These are phyloP conservation scores for Sphyrna mokarran DNA, from an alignment of 2,113 vertebrate genomes.

Conservation along the genomic window DNA sequence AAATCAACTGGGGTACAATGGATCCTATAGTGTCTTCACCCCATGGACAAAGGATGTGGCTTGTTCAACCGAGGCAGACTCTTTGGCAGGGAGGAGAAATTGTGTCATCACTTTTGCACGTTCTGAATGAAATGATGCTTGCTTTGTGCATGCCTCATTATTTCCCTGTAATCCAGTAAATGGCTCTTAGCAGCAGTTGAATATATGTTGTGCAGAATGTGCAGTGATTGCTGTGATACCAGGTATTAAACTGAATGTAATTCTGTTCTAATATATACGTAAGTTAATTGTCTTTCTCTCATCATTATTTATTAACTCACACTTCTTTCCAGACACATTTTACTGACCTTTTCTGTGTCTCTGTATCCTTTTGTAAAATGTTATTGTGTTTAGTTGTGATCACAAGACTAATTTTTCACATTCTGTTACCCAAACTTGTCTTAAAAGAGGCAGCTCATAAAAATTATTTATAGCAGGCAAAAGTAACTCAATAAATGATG, in stretches of 20 bases:
- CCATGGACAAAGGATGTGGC: neutral
- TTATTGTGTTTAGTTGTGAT: neutral
- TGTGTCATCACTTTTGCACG: neutral
- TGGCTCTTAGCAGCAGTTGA: neutral
- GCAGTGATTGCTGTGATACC: neutral
- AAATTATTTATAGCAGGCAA: conserved; percentile 12
- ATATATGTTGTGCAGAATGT: neutral
- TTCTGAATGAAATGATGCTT: neutral
- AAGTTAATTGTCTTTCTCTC: neutral
- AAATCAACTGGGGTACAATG: neutral
- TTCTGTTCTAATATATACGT: no score
- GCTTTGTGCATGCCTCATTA: neutral
- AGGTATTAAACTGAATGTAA: neutral
- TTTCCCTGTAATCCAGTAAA: neutral
- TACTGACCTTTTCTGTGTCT: neutral
- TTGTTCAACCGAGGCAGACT: neutral
- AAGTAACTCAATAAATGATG: conserved; percentile 10
- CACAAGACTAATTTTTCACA: conserved; percentile 27
- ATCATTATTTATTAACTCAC: neutral
- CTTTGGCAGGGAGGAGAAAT: neutral
- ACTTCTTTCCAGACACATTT: neutral
- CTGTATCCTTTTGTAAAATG: neutral
- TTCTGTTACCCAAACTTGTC: conserved; percentile 1
- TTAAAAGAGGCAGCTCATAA: conserved; percentile 18
- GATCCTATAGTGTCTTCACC: neutral